phyloP scores from a whole-genome alignment of 2,797 vertebrate genomes.

The Dendrocincla tyrannina region DNA sequence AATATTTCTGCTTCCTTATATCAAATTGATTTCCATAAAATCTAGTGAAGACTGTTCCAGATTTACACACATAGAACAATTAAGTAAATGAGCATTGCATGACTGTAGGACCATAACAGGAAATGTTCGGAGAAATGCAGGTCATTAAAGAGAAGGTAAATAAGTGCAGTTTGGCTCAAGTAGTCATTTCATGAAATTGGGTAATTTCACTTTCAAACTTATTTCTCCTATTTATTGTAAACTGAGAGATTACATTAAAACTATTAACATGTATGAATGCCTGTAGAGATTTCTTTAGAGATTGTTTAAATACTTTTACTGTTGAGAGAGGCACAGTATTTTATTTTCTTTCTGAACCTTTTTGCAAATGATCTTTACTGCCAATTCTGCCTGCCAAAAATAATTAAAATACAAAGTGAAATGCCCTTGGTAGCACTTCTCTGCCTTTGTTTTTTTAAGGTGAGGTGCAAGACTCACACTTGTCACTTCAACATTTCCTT shows the following conservation, averaged over 20 bases:
- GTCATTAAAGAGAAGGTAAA: constrained; percentile 8
- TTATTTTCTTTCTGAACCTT: background rate
- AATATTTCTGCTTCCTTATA: background rate
- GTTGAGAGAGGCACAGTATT: background rate
- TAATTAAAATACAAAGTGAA: background rate
- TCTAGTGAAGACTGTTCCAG: background rate
- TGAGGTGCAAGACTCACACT: background rate
- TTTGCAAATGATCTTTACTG: background rate
- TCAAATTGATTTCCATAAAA: background rate
- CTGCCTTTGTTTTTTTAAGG: background rate
- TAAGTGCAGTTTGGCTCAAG: constrained; percentile 6
- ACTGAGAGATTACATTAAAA: background rate
- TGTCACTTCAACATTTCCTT: background rate
- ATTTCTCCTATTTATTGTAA: background rate
- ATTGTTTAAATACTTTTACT: constrained; percentile 8
- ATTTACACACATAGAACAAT: background rate
- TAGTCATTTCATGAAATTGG: background rate
- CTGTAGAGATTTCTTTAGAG: background rate
- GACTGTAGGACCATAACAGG: background rate
- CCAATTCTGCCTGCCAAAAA: background rate
- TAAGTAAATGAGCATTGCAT: constrained; percentile 4
- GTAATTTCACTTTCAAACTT: background rate
- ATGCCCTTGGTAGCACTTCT: background rate
- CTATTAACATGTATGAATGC: background rate
- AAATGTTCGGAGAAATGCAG: background rate